A percentile compares a stretch with the other conserved stretches of the same genome.
phyloP scores from a whole-genome alignment of 2,888 invertebrate genomes.

The Dascillus cervinus region DNA sequence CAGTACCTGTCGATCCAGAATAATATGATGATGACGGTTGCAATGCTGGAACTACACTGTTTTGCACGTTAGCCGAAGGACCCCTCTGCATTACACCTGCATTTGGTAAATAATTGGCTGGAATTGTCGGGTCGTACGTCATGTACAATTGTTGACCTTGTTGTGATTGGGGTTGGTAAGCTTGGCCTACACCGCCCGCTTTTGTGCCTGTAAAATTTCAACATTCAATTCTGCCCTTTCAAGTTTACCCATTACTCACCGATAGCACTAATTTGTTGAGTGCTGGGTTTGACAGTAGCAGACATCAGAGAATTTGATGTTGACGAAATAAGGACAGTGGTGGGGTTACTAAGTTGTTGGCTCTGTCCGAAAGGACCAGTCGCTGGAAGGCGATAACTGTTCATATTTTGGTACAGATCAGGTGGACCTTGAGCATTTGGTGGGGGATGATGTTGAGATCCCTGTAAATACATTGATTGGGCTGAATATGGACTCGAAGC shows the following conservation, averaged over 20 bases:
- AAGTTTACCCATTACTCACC: constrained; percentile 42
- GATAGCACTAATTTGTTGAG: constrained; percentile 77
- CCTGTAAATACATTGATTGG: constrained; percentile 60
- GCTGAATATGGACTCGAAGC: constrained; percentile 60
- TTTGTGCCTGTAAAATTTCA: constrained; percentile 41
- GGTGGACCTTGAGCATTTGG: constrained; percentile 56
- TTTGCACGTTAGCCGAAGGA: constrained; percentile 43
- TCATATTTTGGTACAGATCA: constrained; percentile 57
- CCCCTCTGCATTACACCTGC: constrained; percentile 57
- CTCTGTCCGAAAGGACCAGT: constrained; percentile 69
- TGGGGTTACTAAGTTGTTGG: constrained; percentile 76
- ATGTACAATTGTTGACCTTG: constrained; percentile 50
- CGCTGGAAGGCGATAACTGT: constrained; percentile 40
- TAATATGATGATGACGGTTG: constrained; percentile 48
- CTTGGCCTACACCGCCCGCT: constrained; percentile 48
- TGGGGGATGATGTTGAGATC: constrained; percentile 46
- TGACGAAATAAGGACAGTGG: constrained; percentile 81
- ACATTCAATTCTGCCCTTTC: background rate
- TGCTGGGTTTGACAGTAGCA: constrained; percentile 74
- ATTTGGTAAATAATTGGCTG: constrained; percentile 53
- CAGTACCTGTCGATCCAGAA: constrained; percentile 45
- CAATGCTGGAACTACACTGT: constrained; percentile 43
- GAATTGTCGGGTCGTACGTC: constrained; percentile 51
- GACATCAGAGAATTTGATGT: constrained; percentile 86
- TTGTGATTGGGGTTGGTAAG: constrained; percentile 49